Evolutionary conservation across 1,140 invertebrate species (phyloP).

Genomic region (Psix sp.): DNA sequence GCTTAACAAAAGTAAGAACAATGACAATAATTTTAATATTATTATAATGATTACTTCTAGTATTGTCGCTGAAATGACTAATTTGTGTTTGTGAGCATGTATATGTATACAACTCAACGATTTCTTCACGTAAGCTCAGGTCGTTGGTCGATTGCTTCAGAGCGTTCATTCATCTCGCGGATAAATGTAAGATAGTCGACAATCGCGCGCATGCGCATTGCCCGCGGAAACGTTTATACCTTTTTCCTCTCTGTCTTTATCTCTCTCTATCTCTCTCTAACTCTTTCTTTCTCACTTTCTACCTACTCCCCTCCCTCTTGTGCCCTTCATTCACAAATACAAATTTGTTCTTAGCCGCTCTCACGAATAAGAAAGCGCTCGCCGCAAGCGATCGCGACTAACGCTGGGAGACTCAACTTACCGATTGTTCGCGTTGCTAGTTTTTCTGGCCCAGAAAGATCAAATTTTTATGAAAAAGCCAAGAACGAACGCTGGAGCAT

Average conservation of each 20-base stretch:
- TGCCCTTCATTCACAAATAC: constrained; percentile 53
- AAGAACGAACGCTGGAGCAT: constrained; percentile 23
- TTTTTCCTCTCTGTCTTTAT: too few relatives aligned
- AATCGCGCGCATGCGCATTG: constrained; percentile 57
- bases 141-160: constrained; percentile 35
- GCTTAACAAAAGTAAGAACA: too few relatives aligned
- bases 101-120: neutral
- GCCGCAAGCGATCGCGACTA: constrained; percentile 41
- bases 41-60: too few relatives aligned
- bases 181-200: constrained; percentile 66
- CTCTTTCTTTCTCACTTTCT: too few relatives aligned
- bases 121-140: constrained; percentile 16
- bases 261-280: too few relatives aligned
- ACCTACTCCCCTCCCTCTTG: constrained; percentile 11
- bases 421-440: constrained; percentile 44
- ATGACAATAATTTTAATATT: too few relatives aligned
- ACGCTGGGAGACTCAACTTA: constrained; percentile 35
- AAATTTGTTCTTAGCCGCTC: constrained; percentile 38
- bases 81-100: constrained; percentile 15
- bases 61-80: constrained; percentile 16
- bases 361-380: constrained; percentile 21
- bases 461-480: constrained; percentile 47
- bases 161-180: constrained; percentile 68
- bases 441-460: constrained; percentile 29
- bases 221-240: constrained; percentile 1